Conservation (phyloP, 2,888 invertebrate genomes). For the Hypomecis punctinalis region DNA sequence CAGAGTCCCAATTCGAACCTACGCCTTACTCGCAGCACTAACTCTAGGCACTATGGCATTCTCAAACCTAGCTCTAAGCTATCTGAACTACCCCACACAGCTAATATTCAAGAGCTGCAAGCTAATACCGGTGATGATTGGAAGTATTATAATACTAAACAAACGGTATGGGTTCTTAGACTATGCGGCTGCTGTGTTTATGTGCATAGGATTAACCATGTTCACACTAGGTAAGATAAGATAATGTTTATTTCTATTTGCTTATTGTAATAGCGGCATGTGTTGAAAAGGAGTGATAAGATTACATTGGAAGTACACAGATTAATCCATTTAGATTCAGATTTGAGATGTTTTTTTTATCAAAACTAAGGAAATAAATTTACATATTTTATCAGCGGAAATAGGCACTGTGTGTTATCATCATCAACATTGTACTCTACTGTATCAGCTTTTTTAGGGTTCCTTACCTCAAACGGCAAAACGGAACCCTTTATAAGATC, state of each 20-base stretch:
- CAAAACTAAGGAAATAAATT: too few species aligned
- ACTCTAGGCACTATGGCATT: constrained; percentile 98
- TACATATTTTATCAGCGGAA: too few species aligned
- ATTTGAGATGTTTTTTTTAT: too few species aligned
- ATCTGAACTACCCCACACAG: constrained; percentile 98
- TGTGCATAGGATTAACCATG: constrained; percentile 95
- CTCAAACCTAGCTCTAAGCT: constrained; percentile 97
- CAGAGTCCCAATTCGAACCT: constrained; percentile 93
- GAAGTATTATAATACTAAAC: constrained; percentile 96
- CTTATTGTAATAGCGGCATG: too few species aligned
- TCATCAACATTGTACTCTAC: too few species aligned
- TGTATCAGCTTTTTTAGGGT: too few species aligned
- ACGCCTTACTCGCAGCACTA: constrained; percentile 92
- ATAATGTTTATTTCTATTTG: not conserved
- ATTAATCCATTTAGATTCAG: too few species aligned
- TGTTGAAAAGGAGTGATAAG: too few species aligned
- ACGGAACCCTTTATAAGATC: too few species aligned
- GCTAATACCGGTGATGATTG: constrained; percentile 97
- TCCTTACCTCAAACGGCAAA: too few species aligned
- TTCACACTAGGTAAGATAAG: constrained; percentile 92
- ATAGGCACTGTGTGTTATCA: too few species aligned
- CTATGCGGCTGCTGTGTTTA: constrained; percentile 92
- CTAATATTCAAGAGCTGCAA: constrained; percentile 99
- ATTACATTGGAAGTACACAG: too few species aligned
- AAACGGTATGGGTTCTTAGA: constrained; percentile 94